These are phyloP conservation scores for Brachyhypopomus gauderio DNA, from an alignment of 2,113 vertebrate genomes.

Conservation along the genomic window DNA sequence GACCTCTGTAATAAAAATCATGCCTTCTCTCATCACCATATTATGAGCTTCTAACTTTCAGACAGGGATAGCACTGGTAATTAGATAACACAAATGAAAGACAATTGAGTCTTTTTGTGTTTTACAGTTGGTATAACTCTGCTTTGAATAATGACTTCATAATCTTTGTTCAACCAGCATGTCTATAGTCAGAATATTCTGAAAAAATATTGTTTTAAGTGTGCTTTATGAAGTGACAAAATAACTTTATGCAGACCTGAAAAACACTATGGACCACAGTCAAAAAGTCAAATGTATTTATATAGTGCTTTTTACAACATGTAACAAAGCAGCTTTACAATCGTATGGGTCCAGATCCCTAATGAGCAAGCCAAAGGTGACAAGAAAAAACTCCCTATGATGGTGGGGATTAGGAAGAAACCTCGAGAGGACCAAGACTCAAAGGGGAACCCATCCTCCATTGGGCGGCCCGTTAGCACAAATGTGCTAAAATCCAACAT, in stretches of 20 bases:
- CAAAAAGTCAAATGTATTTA: too few relatives aligned
- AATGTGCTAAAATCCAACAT: too few relatives aligned
- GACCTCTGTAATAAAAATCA: not conserved
- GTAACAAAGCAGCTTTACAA: too few relatives aligned
- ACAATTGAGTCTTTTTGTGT: not conserved
- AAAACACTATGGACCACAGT: not conserved
- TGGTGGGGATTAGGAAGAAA: too few relatives aligned
- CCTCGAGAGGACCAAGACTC: too few relatives aligned
- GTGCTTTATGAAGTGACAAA: not conserved
- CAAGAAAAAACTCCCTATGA: too few relatives aligned
- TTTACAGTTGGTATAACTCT: not conserved
- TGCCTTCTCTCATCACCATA: not conserved
- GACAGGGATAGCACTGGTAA: not conserved
- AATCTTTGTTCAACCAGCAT: not conserved
- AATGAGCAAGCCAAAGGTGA: too few relatives aligned
- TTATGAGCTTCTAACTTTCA: not conserved
- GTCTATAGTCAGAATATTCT: not conserved
- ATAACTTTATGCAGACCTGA: not conserved
- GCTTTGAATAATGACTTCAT: not conserved
- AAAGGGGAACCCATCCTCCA: too few relatives aligned
- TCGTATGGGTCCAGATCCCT: too few relatives aligned
- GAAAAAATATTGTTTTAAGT: not conserved
- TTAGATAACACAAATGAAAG: not conserved
- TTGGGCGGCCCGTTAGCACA: too few relatives aligned
- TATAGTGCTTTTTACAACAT: too few relatives aligned